phyloP scores from a whole-genome alignment of 2,113 vertebrate species.

The Eulemur rufifrons region DNA sequence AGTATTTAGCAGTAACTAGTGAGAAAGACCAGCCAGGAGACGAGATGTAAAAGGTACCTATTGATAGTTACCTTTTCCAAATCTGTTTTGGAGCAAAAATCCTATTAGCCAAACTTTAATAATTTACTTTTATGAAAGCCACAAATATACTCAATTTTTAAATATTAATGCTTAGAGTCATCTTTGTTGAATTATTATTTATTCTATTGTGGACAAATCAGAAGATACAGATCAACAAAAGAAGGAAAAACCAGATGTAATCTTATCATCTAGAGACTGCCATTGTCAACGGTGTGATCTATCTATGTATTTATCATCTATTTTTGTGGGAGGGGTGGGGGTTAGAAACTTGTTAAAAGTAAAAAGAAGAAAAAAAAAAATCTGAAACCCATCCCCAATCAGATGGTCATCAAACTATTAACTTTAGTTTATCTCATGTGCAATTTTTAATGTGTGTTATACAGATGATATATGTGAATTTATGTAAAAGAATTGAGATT shows the following conservation, averaged over 20 bases:
- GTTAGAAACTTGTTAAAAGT: conserved; percentile 11
- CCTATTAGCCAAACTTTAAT: background rate
- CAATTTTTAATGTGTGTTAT: background rate
- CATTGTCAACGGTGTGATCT: background rate
- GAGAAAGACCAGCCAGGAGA: background rate
- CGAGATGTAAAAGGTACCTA: background rate
- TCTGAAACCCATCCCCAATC: background rate
- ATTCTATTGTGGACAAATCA: background rate
- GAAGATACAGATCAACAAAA: background rate
- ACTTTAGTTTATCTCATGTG: background rate
- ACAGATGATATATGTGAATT: background rate
- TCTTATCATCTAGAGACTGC: background rate
- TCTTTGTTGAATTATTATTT: background rate
- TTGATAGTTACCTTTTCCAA: background rate
- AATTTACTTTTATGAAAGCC: background rate
- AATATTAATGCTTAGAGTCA: background rate
- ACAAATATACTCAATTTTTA: background rate
- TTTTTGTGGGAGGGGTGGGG: background rate
- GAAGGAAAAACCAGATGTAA: background rate
- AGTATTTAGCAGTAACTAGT: background rate
- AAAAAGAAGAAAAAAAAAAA: background rate
- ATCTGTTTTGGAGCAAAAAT: background rate
- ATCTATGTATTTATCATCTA: background rate
- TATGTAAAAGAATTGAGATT: background rate
- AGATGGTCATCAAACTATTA: background rate